Evolutionary conservation across 35 echinoderm and acorn worm species (phyloP), one percentile per base, ranked within the genome.

Genomic region (Eucidaris tribuloides): DNA sequence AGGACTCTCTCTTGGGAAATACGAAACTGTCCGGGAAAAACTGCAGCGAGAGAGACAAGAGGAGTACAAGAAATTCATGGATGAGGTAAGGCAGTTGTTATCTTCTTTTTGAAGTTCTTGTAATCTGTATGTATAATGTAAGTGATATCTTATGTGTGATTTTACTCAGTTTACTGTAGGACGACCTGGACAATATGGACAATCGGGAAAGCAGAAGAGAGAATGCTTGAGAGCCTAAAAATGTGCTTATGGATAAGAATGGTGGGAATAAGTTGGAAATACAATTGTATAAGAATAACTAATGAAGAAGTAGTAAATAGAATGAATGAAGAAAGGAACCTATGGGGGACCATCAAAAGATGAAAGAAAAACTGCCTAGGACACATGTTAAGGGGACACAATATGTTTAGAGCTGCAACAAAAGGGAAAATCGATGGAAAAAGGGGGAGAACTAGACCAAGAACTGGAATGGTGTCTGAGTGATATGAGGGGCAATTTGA

Each of bases 61-160:
- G n/a, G 82, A 84, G 56, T 84, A 84, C 44, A 42, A 71, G 22
- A 71, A 46, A 35, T 84, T 84, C 24, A 31, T 84, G 2, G 61
- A 42, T 6, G 63, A 84, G 61, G 82, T 84, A 62, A 66, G 7
- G 3, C 6, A 30, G 31, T 70, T 70, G 4, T 70, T 70, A 28
- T n/a, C n/a, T 55, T 13, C 13, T 14, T 55, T 14, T 55, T 14
- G 13, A 55, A 55, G 13, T 55, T 55, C n/a, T 55, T 55, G 13
- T 55, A 14, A n/a, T n/a, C 13, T 55, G 13, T 55, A 14, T n/a
- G 13, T 55, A 55, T 55, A 13, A 55, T 14, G 50, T 14, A 55
- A n/a, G 50, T n/a, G 13, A 55, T 55, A 14, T n/a, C 50, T n/a
- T 55, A 14, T n/a, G n/a, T 14, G 50, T 14, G n/a, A 14, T n/a